Base-by-base conservation (phyloP, 1,140 invertebrate genomes). In the Oscheius sp. region DNA sequence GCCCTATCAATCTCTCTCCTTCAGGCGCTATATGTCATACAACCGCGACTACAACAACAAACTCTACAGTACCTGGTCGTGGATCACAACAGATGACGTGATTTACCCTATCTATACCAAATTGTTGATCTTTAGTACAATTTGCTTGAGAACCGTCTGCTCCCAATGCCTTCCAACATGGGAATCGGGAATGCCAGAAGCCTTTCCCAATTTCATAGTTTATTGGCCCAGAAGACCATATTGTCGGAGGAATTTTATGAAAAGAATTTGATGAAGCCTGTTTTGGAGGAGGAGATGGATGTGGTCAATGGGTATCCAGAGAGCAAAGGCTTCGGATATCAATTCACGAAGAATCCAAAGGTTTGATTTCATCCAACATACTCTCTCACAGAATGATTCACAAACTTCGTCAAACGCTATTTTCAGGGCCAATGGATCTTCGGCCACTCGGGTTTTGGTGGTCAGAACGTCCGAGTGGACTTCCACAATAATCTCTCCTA, bases 401-500 rank as follows among this genome's bases (percentile, higher is more conserved):
- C 15, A 55, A 55, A 7, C 7, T 7, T 7, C 15, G 28, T 15
- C 7, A 55, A 23, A 7, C 49, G 23, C 7, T 20, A 10, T 35
- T 55, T 76, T 34, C 58, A 76, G 74, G 75, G 68, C 34, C 49
- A 64, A 71, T 77, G 75, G 75, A 65, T 77, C 20, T 77, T 76
- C 29, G 75, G 75, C 3, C 74, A 77, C 35, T 77, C 65, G 1
- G 75, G 75, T 18, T 76, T 70, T 31, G 75, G 75, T 1, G 75
- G 75, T 1, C 75, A 76, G 49, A 76, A 76, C 42, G 75, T 76
- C 36, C 70, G 75, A 45, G 64, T 76, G n/a, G 75, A 76, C 45
- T 36, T 76, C 0, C 32, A 71, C n/a, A 76, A 76, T 45, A 45
- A 46, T 4, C 58, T 76, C 1, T 28, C 75, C 28, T 52, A 72